Percentiles rank a stretch among this genome's conserved stretches.
Evolutionary conservation across 2,888 invertebrate genomes (phyloP).

Genomic region (Lycophotia porphyrea): DNA sequence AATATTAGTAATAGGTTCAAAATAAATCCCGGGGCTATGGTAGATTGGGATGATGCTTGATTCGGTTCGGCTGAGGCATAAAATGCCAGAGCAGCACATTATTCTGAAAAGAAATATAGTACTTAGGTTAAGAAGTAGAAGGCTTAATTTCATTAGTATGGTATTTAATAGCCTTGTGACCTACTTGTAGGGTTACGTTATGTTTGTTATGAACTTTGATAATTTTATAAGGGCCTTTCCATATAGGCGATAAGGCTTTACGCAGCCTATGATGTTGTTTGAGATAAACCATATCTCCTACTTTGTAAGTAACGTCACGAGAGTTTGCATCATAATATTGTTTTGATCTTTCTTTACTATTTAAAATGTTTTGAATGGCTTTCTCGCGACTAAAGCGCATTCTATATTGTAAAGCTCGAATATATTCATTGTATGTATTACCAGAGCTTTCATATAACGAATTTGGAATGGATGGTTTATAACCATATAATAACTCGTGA

Average conservation of each 20-base stretch:
- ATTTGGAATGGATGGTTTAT: background rate
- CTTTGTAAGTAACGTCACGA: no score
- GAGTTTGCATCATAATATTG: background rate
- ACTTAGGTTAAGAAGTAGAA: background rate
- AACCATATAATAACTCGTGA: no score
- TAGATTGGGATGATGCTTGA: conserved; percentile 10
- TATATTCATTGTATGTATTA: background rate
- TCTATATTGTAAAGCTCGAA: background rate
- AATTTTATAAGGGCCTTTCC: background rate
- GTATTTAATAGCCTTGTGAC: background rate
- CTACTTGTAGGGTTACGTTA: background rate
- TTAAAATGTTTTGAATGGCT: no score
- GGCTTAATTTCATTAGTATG: background rate
- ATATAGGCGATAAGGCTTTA: background rate
- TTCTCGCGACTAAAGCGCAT: background rate
- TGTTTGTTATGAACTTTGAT: background rate
- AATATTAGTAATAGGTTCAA: background rate
- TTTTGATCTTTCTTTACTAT: no score
- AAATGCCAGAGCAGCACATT: background rate
- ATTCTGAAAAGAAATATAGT: background rate
- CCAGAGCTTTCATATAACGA: background rate
- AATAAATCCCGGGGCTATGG: conserved; percentile 30
- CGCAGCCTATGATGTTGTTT: background rate
- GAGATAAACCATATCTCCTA: background rate
- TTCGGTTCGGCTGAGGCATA: background rate